phyloP scores from a whole-genome alignment of 2,797 vertebrate genomes.

The Aselliscus stoliczkanus region DNA sequence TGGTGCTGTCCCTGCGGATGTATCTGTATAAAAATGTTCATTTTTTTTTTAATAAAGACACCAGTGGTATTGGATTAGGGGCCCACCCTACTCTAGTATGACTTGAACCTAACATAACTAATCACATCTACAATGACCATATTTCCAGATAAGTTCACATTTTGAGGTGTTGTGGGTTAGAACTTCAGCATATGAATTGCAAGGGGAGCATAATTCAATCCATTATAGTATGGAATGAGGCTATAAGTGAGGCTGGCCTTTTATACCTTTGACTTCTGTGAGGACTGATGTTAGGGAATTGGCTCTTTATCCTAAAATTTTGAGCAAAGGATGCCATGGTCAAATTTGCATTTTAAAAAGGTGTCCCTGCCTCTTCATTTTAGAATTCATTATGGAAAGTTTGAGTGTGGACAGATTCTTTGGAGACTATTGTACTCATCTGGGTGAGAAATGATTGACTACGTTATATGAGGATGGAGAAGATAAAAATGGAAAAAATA shows the following conservation, averaged over 20 bases:
- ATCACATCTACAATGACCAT: background rate
- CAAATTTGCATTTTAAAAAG: background rate
- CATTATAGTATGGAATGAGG: background rate
- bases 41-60: background rate
- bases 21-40: background rate
- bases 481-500: background rate
- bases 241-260: background rate
- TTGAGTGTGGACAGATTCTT: background rate
- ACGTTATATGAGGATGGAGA: background rate
- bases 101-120: background rate
- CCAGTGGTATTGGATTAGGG: background rate
- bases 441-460: background rate
- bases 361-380: background rate
- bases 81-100: accelerated
- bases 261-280: background rate
- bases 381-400: background rate
- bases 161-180: background rate
- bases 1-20: background rate
- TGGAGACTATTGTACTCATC: background rate
- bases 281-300: background rate
- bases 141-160: background rate
- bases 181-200: background rate
- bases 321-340: background rate
- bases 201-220: accelerated
- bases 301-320: background rate